Base-by-base conservation (phyloP, 2,888 invertebrate genomes). In the Agonopterix alstromeriana region DNA sequence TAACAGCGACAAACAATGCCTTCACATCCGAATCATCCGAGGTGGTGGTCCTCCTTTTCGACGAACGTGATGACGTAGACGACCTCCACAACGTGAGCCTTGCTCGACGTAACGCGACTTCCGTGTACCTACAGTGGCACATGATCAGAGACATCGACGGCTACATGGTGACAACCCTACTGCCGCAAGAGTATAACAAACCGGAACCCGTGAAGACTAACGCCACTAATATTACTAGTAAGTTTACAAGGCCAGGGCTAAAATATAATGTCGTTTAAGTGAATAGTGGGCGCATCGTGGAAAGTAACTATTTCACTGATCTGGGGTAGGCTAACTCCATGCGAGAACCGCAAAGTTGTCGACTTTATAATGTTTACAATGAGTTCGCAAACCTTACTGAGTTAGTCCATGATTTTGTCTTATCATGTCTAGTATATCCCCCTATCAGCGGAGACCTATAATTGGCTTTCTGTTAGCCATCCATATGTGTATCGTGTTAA, bases 1-100 rank as follows among this genome's bases (percentile, higher is more conserved):
- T 94, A 5, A 90, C 91, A 5, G 95, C 95, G 0, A 89, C 90
- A 42, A 95, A 94, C 70, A 80, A 81, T 10, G 85, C 85, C 1
- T 87, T 83, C 61, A 90, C 90, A 36, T 95, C 95, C 0, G 77
- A 80, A 3, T 84, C 89, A 0, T 94, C 95, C 0, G 82, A 90
- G 10, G 85, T 91, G 2, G 82, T 84, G 5, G 85, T 77, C 5
- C 67, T 95, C 9, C 79, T 79, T 0, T 94, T 94, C 67, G 93
- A 94, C 61, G 91, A 90, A 0, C 85, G 91, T 10, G 91, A 92
- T 0, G 91, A 92, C 59, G 86, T 94, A 2, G 92, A 92, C 54
- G 83, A 89, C 9, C 82, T 94, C 0, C 79, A 85, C 43, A 90
- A 92, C 57, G 82, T 94, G 1, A 81, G 75, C 42, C 72, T 91